Evolutionary conservation across 2,113 vertebrate genomes (phyloP).

Genomic region (Gila orcuttii): DNA sequence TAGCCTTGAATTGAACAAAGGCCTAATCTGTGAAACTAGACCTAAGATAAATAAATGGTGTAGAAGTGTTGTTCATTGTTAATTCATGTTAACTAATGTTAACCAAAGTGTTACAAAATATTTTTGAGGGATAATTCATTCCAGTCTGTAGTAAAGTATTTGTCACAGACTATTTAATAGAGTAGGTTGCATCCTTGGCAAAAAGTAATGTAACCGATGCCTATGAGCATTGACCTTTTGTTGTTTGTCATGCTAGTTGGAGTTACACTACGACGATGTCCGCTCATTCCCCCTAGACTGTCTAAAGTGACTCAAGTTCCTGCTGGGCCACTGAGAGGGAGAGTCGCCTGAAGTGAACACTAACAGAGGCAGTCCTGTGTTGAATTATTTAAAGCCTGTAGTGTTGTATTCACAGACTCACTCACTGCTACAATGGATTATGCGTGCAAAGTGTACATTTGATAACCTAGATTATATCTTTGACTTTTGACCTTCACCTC

Average conservation of each 20-base stretch:
- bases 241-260: constrained; percentile 20
- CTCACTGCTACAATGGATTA: neutral
- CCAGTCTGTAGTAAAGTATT: neutral
- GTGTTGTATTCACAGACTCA: constrained; percentile 5
- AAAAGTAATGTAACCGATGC: neutral
- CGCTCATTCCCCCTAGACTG: neutral
- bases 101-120: neutral
- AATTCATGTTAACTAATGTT: neutral
- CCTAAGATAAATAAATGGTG: neutral
- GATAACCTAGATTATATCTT: neutral
- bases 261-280: neutral
- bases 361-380: neutral
- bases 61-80: neutral
- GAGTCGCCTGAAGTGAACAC: constrained; percentile 20
- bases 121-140: neutral
- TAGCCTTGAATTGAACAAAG: too few species aligned
- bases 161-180: neutral
- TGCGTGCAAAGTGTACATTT: neutral
- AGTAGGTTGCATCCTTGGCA: neutral
- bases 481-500: constrained; percentile 25
- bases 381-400: constrained; percentile 43
- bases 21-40: too few species aligned
- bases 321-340: constrained; percentile 6
- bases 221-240: neutral
- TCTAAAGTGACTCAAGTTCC: constrained; percentile 22